Evolutionary conservation across 2,797 vertebrate genomes (phyloP).

Genomic region (Etheostoma perlongum): DNA sequence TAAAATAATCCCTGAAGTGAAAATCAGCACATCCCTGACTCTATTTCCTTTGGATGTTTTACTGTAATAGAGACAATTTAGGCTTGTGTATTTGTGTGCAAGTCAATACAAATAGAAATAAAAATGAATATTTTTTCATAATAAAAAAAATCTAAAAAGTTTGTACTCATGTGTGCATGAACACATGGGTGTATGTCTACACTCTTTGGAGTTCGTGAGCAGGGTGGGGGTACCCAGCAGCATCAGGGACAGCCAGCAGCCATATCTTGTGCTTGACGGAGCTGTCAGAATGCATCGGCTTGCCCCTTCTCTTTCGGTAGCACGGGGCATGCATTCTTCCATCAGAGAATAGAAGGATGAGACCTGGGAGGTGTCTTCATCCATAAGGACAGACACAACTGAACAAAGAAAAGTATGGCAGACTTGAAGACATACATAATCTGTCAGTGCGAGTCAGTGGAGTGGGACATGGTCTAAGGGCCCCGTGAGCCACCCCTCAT

Average conservation of each 20-base stretch:
- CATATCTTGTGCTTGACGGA: constrained; percentile 81
- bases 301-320: constrained; percentile 44
- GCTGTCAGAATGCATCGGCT: constrained; percentile 83
- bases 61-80: neutral
- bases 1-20: neutral
- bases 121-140: neutral
- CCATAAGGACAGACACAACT: constrained; percentile 55
- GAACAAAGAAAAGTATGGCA: constrained; percentile 47
- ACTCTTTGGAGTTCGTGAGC: constrained; percentile 30
- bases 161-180: constrained; percentile 1
- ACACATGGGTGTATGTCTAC: constrained; percentile 2
- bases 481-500: constrained; percentile 33
- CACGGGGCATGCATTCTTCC: constrained; percentile 59
- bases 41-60: neutral
- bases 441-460: constrained; percentile 58
- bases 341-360: constrained; percentile 52
- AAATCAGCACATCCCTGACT: neutral
- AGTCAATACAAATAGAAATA: neutral
- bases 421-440: constrained; percentile 66
- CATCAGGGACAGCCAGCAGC: constrained; percentile 74
- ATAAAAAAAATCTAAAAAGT: neutral
- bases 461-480: constrained; percentile 32
- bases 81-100: neutral
- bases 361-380: constrained; percentile 68
- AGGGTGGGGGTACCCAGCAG: constrained; percentile 52